Evolutionary conservation across 2,797 vertebrate genomes (phyloP).

Genomic region (Nannoperca australis): DNA sequence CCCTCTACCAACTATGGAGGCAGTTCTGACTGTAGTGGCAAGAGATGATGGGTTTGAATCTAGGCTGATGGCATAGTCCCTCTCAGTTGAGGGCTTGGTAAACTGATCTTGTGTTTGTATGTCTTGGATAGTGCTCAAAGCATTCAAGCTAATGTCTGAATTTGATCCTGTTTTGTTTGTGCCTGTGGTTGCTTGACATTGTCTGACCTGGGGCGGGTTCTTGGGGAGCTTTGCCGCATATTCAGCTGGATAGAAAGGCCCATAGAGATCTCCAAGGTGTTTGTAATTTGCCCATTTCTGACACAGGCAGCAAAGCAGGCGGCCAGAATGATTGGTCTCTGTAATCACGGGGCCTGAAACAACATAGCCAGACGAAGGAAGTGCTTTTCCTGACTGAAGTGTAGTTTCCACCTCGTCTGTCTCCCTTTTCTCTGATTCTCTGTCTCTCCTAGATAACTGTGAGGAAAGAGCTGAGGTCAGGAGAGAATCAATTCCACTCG

Average conservation of each 20-base stretch:
- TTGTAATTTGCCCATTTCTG: slow-evolving; percentile 99
- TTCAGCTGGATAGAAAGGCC: slow-evolving; percentile 97
- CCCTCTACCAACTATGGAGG: slow-evolving; percentile 65
- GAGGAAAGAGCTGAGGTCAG: slow-evolving; percentile 75
- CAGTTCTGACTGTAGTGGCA: slow-evolving; percentile 58
- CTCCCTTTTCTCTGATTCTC: slow-evolving; percentile 82
- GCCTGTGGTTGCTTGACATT: slow-evolving; percentile 75
- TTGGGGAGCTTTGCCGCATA: slow-evolving; percentile 95
- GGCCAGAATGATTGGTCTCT: slow-evolving; percentile 92
- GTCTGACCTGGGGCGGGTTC: slow-evolving; percentile 91
- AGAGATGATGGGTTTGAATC: slow-evolving; percentile 69
- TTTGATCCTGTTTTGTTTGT: slow-evolving; percentile 76
- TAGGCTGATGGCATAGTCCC: slow-evolving; percentile 67
- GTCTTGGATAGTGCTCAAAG: slow-evolving; percentile 68
- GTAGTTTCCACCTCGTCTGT: slow-evolving; percentile 79
- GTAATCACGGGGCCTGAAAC: slow-evolving; percentile 94
- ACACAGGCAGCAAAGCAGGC: slow-evolving; percentile 96
- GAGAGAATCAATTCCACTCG: slow-evolving; percentile 74
- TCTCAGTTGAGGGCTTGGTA: slow-evolving; percentile 66
- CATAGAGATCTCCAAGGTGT: slow-evolving; percentile 97
- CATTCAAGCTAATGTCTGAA: slow-evolving; percentile 67
- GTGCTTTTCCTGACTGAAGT: slow-evolving; percentile 91
- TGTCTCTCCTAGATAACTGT: slow-evolving; percentile 83
- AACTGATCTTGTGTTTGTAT: slow-evolving; percentile 70
- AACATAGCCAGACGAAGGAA: slow-evolving; percentile 93